Evolutionary conservation across 1,140 invertebrate species (phyloP).

Genomic region (Zelostemma sp.): DNA sequence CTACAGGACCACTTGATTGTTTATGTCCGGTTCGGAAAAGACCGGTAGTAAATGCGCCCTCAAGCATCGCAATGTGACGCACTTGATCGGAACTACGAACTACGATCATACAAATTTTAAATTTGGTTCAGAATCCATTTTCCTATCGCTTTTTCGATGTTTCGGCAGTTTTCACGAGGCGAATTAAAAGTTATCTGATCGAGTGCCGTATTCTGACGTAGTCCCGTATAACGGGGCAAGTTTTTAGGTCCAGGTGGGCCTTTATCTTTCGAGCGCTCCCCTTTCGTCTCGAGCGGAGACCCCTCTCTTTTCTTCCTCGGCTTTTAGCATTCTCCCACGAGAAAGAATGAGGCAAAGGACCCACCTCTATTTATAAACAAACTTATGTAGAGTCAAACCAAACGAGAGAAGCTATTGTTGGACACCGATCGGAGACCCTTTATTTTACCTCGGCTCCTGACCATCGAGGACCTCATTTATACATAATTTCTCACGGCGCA

Average conservation of each 20-base stretch:
- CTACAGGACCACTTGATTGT: constrained; percentile 34
- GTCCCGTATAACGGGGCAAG: constrained; percentile 51
- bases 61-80: no score
- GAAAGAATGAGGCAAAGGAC: constrained; percentile 17
- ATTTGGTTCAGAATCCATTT: no score
- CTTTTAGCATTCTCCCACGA: constrained; percentile 35
- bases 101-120: no score
- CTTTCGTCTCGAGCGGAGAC: constrained; percentile 30
- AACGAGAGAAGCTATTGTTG: constrained; percentile 39
- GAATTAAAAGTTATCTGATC: constrained; percentile 48
- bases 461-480: constrained; percentile 25
- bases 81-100: no score
- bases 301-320: constrained; percentile 30
- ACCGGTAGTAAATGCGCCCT: no score
- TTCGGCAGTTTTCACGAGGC: no score
- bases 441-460: constrained; percentile 14
- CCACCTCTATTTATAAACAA: constrained; percentile 55
- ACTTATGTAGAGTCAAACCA: constrained; percentile 49
- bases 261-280: constrained; percentile 36
- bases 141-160: no score
- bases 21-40: constrained; percentile 47
- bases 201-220: constrained; percentile 55
- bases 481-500: constrained; percentile 1
- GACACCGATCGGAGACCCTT: constrained; percentile 11
- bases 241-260: constrained; percentile 42